Base-by-base conservation (phyloP, 2,113 vertebrate species). In the Anas platyrhynchos region DNA sequence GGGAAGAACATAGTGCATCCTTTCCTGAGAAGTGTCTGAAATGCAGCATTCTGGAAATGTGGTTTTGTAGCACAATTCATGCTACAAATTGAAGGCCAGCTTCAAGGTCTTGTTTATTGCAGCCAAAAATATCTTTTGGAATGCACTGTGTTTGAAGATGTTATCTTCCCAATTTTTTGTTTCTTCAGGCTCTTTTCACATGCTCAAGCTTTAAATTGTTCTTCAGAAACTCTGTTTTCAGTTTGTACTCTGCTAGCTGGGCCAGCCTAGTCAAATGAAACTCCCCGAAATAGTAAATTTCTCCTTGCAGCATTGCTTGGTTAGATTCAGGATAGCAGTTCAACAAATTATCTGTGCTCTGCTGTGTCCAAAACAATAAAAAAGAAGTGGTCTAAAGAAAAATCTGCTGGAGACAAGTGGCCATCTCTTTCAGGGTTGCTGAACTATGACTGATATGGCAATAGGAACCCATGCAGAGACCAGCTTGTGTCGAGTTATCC, bases 1-100 rank as follows among this genome's bases (percentile, higher is more conserved):
- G 7, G 12, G 3, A 16, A 11, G 52, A 54, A 23, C 11, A 41
- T 59, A 25, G 2, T 43, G 7, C 1, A 0, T 52, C 13, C 6
- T 84, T 71, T 87, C 41, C 29, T n/a, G 67, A 46, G n/a, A 77
- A 38, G 13, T 36, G 59, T 20, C 16, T 63, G 55, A 74, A 75
- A 77, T 81, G 25, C n/a, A 65, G 4, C 85, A 9, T 85, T 83
- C 31, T 69, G 50, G 50, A 88, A 89, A 50, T 25, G 31, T 38
- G 9, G 3, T 59, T 44, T 55, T 83, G 50, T 62, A 66, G 44
- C 7, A 36, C 10, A 50, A 14, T 36, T 85, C 8, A n/a, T 80
- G 27, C 26, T 58, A 27, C 14, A n/a, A 62, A 46, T 41, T 66
- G 31, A 74, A 72, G 71, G 7, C 20, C n/a, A 44, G 16, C 31